Evolutionary conservation across 2,113 vertebrate species (phyloP).

Genomic region (Amblyornis subalaris): DNA sequence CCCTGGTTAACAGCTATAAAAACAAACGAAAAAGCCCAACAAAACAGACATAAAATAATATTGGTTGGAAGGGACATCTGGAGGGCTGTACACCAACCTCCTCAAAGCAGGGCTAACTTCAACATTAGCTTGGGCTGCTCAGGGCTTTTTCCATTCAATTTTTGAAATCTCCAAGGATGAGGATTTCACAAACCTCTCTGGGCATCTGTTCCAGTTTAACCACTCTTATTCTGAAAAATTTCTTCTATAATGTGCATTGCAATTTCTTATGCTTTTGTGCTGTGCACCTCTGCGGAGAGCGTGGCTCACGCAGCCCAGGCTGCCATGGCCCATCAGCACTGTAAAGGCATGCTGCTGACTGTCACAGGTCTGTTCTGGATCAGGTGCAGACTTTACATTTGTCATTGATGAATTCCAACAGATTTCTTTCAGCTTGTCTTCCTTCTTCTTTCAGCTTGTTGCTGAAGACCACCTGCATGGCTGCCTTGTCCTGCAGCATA

Average conservation of each 20-base stretch:
- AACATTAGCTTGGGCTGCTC: background rate
- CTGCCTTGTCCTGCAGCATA: background rate
- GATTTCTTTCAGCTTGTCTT: background rate
- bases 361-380: too few relatives aligned
- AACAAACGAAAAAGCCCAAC: background rate
- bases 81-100: background rate
- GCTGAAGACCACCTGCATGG: background rate
- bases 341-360: background rate
- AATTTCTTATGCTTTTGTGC: background rate
- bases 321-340: background rate
- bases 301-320: accelerated
- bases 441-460: too few relatives aligned
- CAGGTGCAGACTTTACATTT: background rate
- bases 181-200: background rate
- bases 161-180: background rate
- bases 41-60: background rate
- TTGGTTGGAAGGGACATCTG: background rate
- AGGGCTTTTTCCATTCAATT: background rate
- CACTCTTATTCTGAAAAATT: background rate
- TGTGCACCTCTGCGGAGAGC: background rate
- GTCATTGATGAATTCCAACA: background rate
- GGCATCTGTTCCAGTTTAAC: background rate
- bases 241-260: background rate
- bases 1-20: background rate
- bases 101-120: background rate